A percentile compares a stretch with the other conserved stretches of the same genome.
These are phyloP conservation scores for Anarsia innoxiella DNA, from an alignment of 2,888 invertebrate species.

Conservation along the genomic window DNA sequence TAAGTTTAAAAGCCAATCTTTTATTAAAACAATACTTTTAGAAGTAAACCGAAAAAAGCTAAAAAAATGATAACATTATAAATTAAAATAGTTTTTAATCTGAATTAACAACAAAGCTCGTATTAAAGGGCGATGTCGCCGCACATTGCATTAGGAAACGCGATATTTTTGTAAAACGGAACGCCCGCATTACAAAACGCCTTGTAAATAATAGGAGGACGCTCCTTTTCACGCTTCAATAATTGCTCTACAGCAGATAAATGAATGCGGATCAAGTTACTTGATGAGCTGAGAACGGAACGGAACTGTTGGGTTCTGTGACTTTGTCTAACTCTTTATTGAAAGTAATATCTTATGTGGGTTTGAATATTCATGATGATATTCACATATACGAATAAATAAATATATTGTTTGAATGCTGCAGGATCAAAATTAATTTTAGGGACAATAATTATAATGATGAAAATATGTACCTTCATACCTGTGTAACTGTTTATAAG, in stretches of 20 bases:
- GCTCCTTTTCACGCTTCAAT: slow-evolving; percentile 76
- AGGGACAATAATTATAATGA: no score
- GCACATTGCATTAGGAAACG: slow-evolving; percentile 56
- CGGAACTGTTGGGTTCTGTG: slow-evolving; percentile 38
- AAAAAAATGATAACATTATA: no score
- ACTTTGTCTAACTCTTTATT: slow-evolving; percentile 52
- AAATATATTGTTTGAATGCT: no score
- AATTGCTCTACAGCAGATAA: slow-evolving; percentile 75
- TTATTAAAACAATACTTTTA: no score
- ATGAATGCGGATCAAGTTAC: slow-evolving; percentile 65
- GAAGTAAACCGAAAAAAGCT: no score
- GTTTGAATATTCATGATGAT: not conserved
- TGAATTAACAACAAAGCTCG: no score
- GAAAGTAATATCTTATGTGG: not conserved
- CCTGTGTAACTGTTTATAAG: no score
- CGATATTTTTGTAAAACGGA: slow-evolving; percentile 67
- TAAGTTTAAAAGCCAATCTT: no score
- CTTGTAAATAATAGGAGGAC: slow-evolving; percentile 72
- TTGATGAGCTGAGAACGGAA: slow-evolving; percentile 36
- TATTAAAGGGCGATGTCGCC: no score
- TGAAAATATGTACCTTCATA: no score
- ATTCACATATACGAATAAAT: not conserved
- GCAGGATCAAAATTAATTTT: no score
- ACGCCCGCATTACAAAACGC: slow-evolving; percentile 72
- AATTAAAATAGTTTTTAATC: no score